phyloP scores from a whole-genome alignment of 2,888 invertebrate genomes.

The Malthinus seriepunctatus region DNA sequence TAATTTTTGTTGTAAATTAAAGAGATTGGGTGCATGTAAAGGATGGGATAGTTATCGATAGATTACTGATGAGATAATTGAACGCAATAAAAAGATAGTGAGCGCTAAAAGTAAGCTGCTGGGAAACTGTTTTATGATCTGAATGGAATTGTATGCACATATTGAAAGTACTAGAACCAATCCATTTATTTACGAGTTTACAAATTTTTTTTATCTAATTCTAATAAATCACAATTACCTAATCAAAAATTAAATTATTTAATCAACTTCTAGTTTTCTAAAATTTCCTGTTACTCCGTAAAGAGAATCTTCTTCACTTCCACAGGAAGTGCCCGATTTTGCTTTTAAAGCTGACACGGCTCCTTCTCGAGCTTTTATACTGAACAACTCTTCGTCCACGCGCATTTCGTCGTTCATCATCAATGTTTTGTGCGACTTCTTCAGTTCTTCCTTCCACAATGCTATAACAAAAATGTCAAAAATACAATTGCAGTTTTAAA shows the following conservation, averaged over 20 bases:
- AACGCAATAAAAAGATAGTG: too few species aligned
- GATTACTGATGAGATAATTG: too few species aligned
- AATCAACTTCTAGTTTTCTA: conserved; percentile 78
- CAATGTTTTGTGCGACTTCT: conserved; percentile 62
- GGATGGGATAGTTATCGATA: too few species aligned
- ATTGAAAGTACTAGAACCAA: too few species aligned
- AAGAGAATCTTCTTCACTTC: conserved; percentile 67
- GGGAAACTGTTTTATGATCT: too few species aligned
- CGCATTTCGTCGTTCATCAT: conserved; percentile 71
- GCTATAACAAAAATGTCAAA: conserved; percentile 57
- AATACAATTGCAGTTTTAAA: too few species aligned
- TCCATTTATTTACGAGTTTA: too few species aligned
- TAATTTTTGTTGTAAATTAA: background rate
- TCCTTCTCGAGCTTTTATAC: conserved; percentile 72
- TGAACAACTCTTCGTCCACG: conserved; percentile 70
- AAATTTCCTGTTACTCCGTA: conserved; percentile 76
- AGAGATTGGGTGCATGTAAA: too few species aligned
- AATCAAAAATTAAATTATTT: conserved; percentile 34
- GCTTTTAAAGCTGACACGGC: conserved; percentile 73
- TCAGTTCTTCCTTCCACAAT: conserved; percentile 71
- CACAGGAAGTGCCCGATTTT: conserved; percentile 62
- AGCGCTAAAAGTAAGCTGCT: too few species aligned
- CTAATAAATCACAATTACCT: background rate
- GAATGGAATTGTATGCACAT: too few species aligned
- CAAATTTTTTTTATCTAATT: background rate